These are phyloP conservation scores for Xyrauchen texanus DNA, from an alignment of 2,113 vertebrate species.

Conservation along the genomic window DNA sequence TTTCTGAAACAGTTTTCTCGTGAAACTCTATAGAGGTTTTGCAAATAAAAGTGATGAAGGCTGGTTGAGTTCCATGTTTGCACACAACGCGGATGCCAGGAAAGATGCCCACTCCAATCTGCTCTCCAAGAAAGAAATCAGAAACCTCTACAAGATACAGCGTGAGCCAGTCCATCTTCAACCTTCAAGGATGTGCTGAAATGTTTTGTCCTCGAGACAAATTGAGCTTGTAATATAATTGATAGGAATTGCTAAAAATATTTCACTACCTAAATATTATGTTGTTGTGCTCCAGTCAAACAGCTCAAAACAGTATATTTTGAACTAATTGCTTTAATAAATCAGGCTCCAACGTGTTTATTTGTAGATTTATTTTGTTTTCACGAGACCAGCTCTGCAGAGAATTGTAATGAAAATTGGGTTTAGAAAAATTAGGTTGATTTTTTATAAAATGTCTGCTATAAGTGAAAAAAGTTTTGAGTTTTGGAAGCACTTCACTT, in stretches of 20 bases:
- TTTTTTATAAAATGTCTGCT: conserved; percentile 63
- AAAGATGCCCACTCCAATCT: conserved; percentile 96
- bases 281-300: not conserved
- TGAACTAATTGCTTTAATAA: conserved; percentile 28
- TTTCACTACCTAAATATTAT: not conserved
- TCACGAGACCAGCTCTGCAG: not conserved
- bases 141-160: conserved; percentile 94
- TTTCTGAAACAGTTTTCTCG: conserved; percentile 34
- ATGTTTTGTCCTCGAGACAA: conserved; percentile 9
- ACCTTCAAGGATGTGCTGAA: not conserved
- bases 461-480: no score
- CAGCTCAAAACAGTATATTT: conserved; percentile 4
- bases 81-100: conserved; percentile 89
- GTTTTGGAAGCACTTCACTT: no score
- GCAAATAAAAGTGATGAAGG: conserved; percentile 80
- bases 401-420: conserved; percentile 16
- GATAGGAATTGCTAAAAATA: conserved; percentile 26
- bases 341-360: conserved; percentile 5
- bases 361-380: not conserved
- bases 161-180: conserved; percentile 70
- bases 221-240: conserved; percentile 1
- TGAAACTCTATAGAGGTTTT: conserved; percentile 75
- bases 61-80: conserved; percentile 92
- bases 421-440: conserved; percentile 57
- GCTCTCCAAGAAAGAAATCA: conserved; percentile 93